These are phyloP conservation scores for Scolopax mira DNA, from an alignment of 2,113 vertebrate genomes.

Conservation along the genomic window DNA sequence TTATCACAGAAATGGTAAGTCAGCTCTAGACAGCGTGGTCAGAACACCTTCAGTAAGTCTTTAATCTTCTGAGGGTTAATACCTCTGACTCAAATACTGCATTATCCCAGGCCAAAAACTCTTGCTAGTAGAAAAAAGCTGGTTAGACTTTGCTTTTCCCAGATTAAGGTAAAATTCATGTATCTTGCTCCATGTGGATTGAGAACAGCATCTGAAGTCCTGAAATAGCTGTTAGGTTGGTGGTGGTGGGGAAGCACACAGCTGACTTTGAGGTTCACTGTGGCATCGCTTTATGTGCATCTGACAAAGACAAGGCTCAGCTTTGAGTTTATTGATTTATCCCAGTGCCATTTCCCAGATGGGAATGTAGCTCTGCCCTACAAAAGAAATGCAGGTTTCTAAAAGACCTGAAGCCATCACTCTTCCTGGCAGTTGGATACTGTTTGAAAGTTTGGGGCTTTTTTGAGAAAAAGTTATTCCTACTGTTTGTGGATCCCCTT, in stretches of 20 bases:
- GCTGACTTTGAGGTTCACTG: neutral
- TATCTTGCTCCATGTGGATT: neutral
- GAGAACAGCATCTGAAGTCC: neutral
- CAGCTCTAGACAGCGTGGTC: neutral
- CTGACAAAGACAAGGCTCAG: neutral
- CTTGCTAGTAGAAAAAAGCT: neutral
- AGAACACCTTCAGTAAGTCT: neutral
- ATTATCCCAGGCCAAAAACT: neutral
- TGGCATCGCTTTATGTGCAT: neutral
- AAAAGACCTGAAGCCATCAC: neutral
- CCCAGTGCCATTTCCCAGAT: neutral
- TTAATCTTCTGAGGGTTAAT: neutral
- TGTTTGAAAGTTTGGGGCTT: neutral
- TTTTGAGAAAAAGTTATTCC: neutral
- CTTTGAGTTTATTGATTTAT: neutral
- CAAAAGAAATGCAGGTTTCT: neutral
- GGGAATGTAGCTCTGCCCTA: neutral
- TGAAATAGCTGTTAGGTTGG: neutral
- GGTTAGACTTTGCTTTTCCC: neutral
- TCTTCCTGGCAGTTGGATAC: neutral
- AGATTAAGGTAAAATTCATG: neutral
- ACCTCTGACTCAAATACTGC: neutral
- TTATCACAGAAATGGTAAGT: slow-evolving; percentile 96
- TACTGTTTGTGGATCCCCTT: neutral
- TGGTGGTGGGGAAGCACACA: too few species aligned